phyloP scores from a whole-genome alignment of 2,113 vertebrate genomes.

The Centropus unirufus region DNA sequence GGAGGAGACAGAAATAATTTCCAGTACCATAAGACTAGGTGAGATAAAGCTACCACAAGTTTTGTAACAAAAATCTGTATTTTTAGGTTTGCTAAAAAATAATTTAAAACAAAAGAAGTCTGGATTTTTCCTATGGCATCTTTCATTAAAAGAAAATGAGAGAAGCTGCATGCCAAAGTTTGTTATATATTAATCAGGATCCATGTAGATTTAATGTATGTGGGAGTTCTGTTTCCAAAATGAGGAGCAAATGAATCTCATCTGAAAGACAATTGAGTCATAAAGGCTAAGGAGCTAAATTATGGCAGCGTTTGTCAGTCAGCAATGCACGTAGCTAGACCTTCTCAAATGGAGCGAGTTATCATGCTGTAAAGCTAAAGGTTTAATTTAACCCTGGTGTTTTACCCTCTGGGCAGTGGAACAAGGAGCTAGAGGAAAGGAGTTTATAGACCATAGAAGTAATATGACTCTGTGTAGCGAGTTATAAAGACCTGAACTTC shows the following conservation, averaged over 20 bases:
- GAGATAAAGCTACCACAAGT: background rate
- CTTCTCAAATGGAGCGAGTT: background rate
- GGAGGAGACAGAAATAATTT: background rate
- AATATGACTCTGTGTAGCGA: background rate
- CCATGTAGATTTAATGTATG: slow-evolving; percentile 23
- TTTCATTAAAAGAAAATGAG: slow-evolving; percentile 17
- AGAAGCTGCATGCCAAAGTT: background rate
- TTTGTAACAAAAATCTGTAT: background rate
- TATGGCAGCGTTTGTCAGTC: background rate
- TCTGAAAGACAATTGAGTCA: background rate
- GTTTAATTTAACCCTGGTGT: background rate
- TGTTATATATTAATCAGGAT: slow-evolving; percentile 16
- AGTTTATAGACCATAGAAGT: background rate
- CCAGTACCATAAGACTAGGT: background rate
- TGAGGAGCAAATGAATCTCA: slow-evolving; percentile 10
- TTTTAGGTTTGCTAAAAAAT: background rate
- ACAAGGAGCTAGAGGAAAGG: background rate
- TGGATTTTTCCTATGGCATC: background rate
- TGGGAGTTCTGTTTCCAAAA: slow-evolving; percentile 29
- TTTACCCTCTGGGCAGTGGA: background rate
- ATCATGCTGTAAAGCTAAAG: background rate
- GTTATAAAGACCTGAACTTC: background rate
- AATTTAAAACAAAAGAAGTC: background rate
- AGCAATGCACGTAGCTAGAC: background rate
- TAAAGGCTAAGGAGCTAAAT: background rate